Percentiles rank a stretch among this genome's conserved stretches.
Evolutionary conservation across 1,140 invertebrate species (phyloP).

Genomic region (Neuroterus valhalla): DNA sequence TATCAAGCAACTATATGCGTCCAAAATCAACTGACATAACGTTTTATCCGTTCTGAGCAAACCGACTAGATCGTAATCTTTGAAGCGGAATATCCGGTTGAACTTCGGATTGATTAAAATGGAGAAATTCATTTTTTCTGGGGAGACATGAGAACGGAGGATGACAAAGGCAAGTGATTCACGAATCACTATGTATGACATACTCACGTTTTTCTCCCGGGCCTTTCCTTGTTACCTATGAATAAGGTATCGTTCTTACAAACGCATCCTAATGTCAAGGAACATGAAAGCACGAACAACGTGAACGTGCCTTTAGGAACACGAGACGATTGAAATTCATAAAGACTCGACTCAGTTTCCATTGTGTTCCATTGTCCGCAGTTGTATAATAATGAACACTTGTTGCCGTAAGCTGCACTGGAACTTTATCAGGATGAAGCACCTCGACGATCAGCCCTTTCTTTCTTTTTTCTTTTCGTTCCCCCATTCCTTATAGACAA

Average conservation of each 20-base stretch:
- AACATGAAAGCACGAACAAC: conserved; percentile 34
- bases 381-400: conserved; percentile 27
- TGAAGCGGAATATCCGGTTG: too few species aligned
- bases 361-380: conserved; percentile 31
- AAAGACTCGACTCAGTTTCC: conserved; percentile 39
- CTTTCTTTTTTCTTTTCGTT: background rate
- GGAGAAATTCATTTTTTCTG: conserved; percentile 7
- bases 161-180: conserved; percentile 24
- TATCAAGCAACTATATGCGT: too few species aligned
- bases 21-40: too few species aligned
- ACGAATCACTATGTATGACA: conserved; percentile 30
- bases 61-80: too few species aligned
- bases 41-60: too few species aligned
- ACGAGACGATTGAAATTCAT: conserved; percentile 52
- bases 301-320: conserved; percentile 44
- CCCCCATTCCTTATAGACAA: conserved; percentile 8
- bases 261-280: conserved; percentile 27
- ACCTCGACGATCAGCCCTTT: conserved; percentile 28
- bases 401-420: conserved; percentile 20
- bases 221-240: conserved; percentile 20
- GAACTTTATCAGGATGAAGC: conserved; percentile 8
- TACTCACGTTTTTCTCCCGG: conserved; percentile 26
- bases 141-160: background rate
- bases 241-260: conserved; percentile 30
- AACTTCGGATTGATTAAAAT: background rate